Base-by-base conservation (phyloP, 2,888 invertebrate genomes). In the Antheraea assamensis region DNA sequence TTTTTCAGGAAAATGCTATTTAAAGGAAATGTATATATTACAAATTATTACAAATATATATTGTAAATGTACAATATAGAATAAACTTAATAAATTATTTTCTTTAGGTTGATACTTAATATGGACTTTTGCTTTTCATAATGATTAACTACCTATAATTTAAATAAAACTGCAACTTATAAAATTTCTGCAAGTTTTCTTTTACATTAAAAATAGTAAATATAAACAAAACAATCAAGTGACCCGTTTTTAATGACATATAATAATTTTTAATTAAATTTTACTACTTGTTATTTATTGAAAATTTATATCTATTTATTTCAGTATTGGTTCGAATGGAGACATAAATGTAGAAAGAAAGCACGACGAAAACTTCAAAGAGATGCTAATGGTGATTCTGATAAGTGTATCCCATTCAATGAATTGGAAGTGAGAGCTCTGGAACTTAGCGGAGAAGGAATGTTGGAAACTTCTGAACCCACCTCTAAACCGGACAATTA, bases 251-350 rank as follows among this genome's bases (percentile, higher is more conserved):
- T n/a, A 58, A 13, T n/a, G 8, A 58, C 24, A 13, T 24, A 58
- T 24, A 58, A 24, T 58, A 24, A 52, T n/a, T n/a, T 42, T 42
- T 13, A 42, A 42, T 13, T 5, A 35, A 42, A 42, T 42, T 42
- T 42, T 42, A 13, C 0, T 13, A 42, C 42, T 42, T 42, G 0
- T 42, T 13, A 42, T 42, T 42, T 42, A 42, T 13, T 42, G 4
- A 64, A 30, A 30, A 66, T 35, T 35, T 3, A 35, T 8, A 21
- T 15, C 5, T 30, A 47, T 70, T 13, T 72, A 77, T 87, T 88
- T 74, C 85, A 93, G 93, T 93, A 93, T 76, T 93, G 93, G 92
- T 90, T 91, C 84, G 92, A 92, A 82, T 93, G 92, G 92, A 83
- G 92, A 71, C 91, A 92, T 76, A 93, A 91, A 77, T 91, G 91